These are phyloP conservation scores for Globodera rostochiensis DNA, from an alignment of 1,140 invertebrate species.

Conservation along the genomic window DNA sequence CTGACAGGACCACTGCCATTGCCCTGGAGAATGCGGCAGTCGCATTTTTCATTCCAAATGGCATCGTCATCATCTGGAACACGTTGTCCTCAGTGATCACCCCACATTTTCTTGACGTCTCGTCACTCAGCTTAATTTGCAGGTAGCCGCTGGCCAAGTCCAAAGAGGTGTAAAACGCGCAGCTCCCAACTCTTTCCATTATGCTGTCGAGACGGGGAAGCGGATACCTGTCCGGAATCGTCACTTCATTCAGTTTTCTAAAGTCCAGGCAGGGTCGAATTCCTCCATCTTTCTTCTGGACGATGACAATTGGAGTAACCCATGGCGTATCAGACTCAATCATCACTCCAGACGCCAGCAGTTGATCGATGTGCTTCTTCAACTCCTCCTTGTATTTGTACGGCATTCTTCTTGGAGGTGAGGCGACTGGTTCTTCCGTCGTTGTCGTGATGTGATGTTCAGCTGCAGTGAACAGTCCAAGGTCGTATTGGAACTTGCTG, in stretches of 20 bases:
- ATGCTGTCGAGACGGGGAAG: slow-evolving; percentile 68
- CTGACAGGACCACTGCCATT: slow-evolving; percentile 2
- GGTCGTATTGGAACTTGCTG: slow-evolving; percentile 1
- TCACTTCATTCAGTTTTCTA: slow-evolving; percentile 66
- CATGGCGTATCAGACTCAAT: too few species aligned
- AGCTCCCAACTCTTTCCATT: slow-evolving; percentile 12
- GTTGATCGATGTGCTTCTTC: too few species aligned
- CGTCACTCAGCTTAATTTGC: background rate
- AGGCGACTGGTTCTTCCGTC: slow-evolving; percentile 11
- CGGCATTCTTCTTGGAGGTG: slow-evolving; percentile 4
- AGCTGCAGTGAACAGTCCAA: background rate
- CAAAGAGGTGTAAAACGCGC: background rate
- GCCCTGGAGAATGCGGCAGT: slow-evolving; percentile 1
- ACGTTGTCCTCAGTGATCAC: slow-evolving; percentile 6
- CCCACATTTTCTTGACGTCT: slow-evolving; percentile 11
- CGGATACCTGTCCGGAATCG: slow-evolving; percentile 68
- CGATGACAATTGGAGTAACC: background rate
- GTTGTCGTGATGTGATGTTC: slow-evolving; percentile 9
- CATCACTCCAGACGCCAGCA: too few species aligned
- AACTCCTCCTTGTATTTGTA: slow-evolving; percentile 6
- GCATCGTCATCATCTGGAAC: background rate
- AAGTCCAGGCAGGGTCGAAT: slow-evolving; percentile 67
- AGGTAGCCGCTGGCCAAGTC: background rate
- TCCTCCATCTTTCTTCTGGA: slow-evolving; percentile 22
- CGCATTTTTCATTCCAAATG: slow-evolving; percentile 8